These are phyloP conservation scores for Drosophila lacteicornis DNA, from an alignment of 1,140 invertebrate species.

Conservation along the genomic window DNA sequence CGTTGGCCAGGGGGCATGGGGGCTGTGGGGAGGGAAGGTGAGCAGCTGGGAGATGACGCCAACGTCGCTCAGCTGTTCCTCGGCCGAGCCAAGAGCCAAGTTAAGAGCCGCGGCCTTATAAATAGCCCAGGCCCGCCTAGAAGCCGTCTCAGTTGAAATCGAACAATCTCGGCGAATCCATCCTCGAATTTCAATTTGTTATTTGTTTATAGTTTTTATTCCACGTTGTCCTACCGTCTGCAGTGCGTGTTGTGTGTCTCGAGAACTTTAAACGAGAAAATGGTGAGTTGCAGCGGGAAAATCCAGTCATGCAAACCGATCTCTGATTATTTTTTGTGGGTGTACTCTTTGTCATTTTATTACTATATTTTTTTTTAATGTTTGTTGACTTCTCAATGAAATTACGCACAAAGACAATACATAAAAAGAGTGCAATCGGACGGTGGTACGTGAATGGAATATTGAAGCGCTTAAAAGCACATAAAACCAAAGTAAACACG, in stretches of 20 bases:
- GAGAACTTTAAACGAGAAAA: constrained; percentile 46
- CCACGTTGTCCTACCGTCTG: constrained; percentile 11
- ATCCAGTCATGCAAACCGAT: constrained; percentile 27
- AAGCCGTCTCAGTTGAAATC: constrained; percentile 72
- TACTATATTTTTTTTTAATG: neutral
- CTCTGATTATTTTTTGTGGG: constrained; percentile 3
- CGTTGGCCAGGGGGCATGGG: neutral
- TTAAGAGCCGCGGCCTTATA: constrained; percentile 51
- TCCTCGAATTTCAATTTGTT: constrained; percentile 13
- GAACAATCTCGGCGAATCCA: constrained; percentile 49
- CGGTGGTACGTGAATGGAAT: constrained; percentile 41
- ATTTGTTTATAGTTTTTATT: constrained; percentile 15
- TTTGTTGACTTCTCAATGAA: constrained; percentile 12
- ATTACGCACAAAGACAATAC: constrained; percentile 44
- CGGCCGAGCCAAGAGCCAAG: constrained; percentile 40
- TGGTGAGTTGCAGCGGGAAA: constrained; percentile 61
- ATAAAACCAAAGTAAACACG: constrained; percentile 17
- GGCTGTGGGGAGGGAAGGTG: constrained; percentile 17
- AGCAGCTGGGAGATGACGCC: constrained; percentile 64
- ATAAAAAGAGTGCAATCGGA: constrained; percentile 36
- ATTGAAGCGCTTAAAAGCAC: constrained; percentile 5
- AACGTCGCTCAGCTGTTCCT: constrained; percentile 55
- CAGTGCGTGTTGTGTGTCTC: constrained; percentile 20
- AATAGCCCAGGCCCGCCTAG: constrained; percentile 65
- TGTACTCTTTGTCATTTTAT: neutral